These are phyloP conservation scores for Vicugna pacos DNA, from an alignment of 2,113 vertebrate genomes.

Conservation along the genomic window DNA sequence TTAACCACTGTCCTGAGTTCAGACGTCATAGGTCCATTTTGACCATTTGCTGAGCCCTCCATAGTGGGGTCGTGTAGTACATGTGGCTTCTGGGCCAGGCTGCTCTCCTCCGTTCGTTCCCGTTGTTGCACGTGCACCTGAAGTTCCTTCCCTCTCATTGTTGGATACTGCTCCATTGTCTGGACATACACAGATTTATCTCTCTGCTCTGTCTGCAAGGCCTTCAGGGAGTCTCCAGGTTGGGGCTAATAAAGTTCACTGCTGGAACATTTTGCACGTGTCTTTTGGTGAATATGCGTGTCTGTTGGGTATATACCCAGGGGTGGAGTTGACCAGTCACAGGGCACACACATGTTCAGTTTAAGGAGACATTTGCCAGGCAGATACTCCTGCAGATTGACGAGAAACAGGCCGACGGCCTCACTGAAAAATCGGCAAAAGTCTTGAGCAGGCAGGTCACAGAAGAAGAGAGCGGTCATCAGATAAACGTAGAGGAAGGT, in stretches of 20 bases:
- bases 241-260: too few relatives aligned
- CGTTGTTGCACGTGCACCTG: fast-evolving
- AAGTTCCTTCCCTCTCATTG: fast-evolving
- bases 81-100: not conserved
- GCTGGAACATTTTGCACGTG: fast-evolving
- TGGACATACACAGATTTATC: fast-evolving
- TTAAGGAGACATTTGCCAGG: not conserved
- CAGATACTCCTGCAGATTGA: too few relatives aligned
- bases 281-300: not conserved
- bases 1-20: fast-evolving
- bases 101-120: fast-evolving
- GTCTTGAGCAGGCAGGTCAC: fast-evolving
- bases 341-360: not conserved
- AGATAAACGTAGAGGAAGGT: fast-evolving
- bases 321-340: not conserved
- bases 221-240: not conserved
- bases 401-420: not conserved
- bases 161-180: fast-evolving
- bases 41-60: too few relatives aligned
- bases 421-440: not conserved
- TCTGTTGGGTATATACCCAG: not conserved
- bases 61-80: fast-evolving
- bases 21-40: fast-evolving
- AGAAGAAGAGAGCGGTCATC: not conserved
- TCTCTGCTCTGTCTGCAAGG: fast-evolving